Evolutionary conservation across 2,113 vertebrate species (phyloP).

Genomic region (Percina caprodes): DNA sequence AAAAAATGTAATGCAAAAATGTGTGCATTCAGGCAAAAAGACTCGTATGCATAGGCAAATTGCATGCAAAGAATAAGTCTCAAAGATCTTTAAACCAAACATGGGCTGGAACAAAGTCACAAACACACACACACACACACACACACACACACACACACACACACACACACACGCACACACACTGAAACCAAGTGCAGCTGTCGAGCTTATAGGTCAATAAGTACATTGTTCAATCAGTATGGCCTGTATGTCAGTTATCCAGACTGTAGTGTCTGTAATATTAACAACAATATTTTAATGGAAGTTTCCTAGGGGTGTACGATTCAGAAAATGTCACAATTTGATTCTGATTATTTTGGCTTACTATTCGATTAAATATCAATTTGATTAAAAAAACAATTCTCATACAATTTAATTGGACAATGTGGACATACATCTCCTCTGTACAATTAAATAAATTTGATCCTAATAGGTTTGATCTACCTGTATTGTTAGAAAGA

Average conservation of each 20-base stretch:
- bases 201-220: neutral
- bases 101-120: slow-evolving; percentile 28
- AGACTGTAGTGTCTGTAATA: neutral
- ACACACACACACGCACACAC: neutral
- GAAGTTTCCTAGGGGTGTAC: neutral
- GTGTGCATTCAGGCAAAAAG: slow-evolving; percentile 29
- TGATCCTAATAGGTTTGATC: no score
- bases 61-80: slow-evolving; percentile 44
- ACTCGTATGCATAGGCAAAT: slow-evolving; percentile 71
- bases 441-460: no score
- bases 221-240: neutral
- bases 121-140: neutral
- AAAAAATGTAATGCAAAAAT: slow-evolving; percentile 10
- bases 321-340: no score
- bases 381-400: no score
- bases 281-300: neutral
- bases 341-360: no score
- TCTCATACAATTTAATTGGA: no score
- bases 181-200: neutral
- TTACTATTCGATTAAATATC: no score
- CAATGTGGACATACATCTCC: no score
- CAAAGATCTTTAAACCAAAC: slow-evolving; percentile 45
- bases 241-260: neutral
- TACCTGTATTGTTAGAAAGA: no score
- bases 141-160: neutral